Evolutionary conservation across 2,888 invertebrate genomes (phyloP), one percentile per base, ranked within the genome.

Genomic region (Cyrtodaria siliqua): DNA sequence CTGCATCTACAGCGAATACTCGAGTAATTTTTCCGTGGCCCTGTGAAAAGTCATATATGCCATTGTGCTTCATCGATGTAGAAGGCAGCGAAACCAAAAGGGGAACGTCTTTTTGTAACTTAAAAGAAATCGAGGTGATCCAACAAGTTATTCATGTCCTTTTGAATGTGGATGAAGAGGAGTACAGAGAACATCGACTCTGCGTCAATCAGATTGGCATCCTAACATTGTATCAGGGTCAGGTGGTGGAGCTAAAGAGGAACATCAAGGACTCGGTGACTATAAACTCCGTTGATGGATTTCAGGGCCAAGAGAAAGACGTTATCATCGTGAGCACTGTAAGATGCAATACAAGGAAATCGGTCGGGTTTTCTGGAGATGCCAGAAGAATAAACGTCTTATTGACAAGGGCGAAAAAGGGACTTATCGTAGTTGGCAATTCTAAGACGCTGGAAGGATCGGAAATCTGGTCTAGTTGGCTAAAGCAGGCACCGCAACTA

Each of bases 251-350:
- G 27, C 42, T 80, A 29, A 55, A 62, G 52, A 24, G 61, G 16
- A 20, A 20, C 20, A 14, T 75, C 24, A 50, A 53, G 14, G 29
- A 57, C 24, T 53, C 49, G 24, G 57, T 81, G n/a, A 56, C 57
- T 18, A 60, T 81, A 1, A 66, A 62, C 24, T 68, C 81, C 0
- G 77, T 81, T 0, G 81, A 81, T 50, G 72, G 77, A 8, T 81
- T 78, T 42, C 81, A 81, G 56, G 81, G 81, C 2, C 70, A 74
- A 29, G 81, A 81, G 68, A 74, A 64, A 38, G 81, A 81, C 14
- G 69, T 74, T 24, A 82, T 77, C 24, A 50, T 82, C 24, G 77
- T 79, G 0, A 67, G 67, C 55, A 73, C 77, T 16, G 81, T 81
- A 0, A 9, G 77, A 38, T 52, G 74, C 23, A 81, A 81, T 56